These are phyloP conservation scores for Genyomyrus donnyi DNA, from an alignment of 2,113 vertebrate genomes.

Conservation along the genomic window DNA sequence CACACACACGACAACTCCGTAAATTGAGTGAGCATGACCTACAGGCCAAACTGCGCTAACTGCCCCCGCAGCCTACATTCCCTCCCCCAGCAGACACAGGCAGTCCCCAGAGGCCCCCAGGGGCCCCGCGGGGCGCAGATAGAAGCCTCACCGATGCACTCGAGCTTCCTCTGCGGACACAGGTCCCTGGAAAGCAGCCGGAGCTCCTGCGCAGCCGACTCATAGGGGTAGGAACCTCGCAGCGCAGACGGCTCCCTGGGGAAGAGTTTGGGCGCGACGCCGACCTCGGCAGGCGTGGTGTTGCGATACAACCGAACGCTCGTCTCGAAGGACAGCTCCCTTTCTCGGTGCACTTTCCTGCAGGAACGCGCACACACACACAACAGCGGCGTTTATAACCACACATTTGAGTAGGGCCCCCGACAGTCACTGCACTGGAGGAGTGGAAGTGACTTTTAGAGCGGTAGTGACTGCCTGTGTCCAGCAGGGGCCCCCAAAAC, in stretches of 20 bases:
- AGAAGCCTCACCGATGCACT: constrained; percentile 72
- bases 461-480: neutral
- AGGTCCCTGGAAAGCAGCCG: constrained; percentile 65
- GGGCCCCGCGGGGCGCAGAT: neutral
- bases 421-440: neutral
- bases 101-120: neutral
- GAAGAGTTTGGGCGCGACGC: constrained; percentile 69
- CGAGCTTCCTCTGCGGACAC: constrained; percentile 86
- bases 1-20: neutral
- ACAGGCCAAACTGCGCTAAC: neutral
- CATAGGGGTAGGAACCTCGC: constrained; percentile 62
- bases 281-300: constrained; percentile 59
- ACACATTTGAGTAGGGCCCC: neutral
- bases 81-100: neutral
- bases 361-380: neutral
- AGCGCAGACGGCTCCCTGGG: constrained; percentile 39
- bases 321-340: constrained; percentile 64
- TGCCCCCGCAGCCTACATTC: neutral
- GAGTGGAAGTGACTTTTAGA: neutral
- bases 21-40: neutral
- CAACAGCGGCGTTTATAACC: neutral
- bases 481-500: neutral
- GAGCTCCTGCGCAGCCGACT: constrained; percentile 71
- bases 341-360: constrained; percentile 66
- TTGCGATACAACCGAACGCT: constrained; percentile 67